A percentile compares a stretch with the other conserved stretches of the same genome.
phyloP scores from a whole-genome alignment of 2,113 vertebrate genomes.

The Corythaixoides concolor region DNA sequence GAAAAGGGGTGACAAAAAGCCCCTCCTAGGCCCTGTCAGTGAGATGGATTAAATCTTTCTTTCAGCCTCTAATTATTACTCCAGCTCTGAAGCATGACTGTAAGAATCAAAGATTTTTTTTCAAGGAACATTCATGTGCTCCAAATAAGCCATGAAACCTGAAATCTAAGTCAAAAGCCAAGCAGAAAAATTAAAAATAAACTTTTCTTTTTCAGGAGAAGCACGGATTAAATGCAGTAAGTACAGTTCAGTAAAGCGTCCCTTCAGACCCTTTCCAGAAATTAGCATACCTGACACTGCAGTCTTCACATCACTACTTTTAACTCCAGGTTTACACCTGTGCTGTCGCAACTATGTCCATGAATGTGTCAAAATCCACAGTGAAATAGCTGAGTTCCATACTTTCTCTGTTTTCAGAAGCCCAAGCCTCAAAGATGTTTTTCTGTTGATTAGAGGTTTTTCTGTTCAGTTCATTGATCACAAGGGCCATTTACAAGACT shows the following conservation, averaged over 20 bases:
- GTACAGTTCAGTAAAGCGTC: not conserved
- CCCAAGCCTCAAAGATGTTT: not conserved
- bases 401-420: slow-evolving; percentile 32
- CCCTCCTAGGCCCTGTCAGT: not conserved
- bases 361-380: slow-evolving; percentile 12
- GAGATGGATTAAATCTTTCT: not conserved
- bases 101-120: not conserved
- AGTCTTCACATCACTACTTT: slow-evolving; percentile 31
- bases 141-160: not conserved
- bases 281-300: slow-evolving; percentile 1
- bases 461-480: slow-evolving; percentile 43
- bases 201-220: not conserved
- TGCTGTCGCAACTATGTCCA: slow-evolving; percentile 21
- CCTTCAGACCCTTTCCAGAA: slow-evolving; percentile 28
- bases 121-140: not conserved
- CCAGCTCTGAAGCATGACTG: not conserved
- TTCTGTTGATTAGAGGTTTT: slow-evolving; percentile 36
- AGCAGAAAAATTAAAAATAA: not conserved
- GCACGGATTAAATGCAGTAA: not conserved
- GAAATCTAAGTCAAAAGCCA: not conserved
- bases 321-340: slow-evolving; percentile 31
- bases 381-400: slow-evolving; percentile 6
- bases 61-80: not conserved
- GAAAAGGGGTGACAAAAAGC: not conserved
- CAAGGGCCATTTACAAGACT: slow-evolving; percentile 18